Conservation (phyloP, 2,797 vertebrate genomes). For the Enteromius treurensis region DNA sequence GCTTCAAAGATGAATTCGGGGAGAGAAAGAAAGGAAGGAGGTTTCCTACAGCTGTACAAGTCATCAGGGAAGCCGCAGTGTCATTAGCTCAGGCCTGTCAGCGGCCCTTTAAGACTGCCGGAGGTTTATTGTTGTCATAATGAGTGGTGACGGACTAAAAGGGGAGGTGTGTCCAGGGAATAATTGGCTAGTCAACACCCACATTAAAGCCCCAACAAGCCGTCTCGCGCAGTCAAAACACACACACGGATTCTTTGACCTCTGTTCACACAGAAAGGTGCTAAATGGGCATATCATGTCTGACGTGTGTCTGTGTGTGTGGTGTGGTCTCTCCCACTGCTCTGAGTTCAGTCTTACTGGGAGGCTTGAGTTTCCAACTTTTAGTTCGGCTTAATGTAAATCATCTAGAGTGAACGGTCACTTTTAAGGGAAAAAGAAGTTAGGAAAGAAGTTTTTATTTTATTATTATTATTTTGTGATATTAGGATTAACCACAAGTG, state of each 20-base stretch:
- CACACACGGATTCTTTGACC: slow-evolving; percentile 32
- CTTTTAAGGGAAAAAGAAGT: slow-evolving; percentile 5
- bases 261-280: slow-evolving; percentile 50
- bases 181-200: slow-evolving; percentile 80
- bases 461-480: not conserved
- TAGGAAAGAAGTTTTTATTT: not conserved
- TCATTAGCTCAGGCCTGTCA: slow-evolving; percentile 42
- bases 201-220: slow-evolving; percentile 80
- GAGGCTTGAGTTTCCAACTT: slow-evolving; percentile 21
- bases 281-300: slow-evolving; percentile 57
- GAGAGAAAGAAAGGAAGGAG: slow-evolving; percentile 33
- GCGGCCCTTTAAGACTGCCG: slow-evolving; percentile 44
- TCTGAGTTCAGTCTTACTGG: not conserved
- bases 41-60: slow-evolving; percentile 49
- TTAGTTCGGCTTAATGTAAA: slow-evolving; percentile 18
- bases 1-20: slow-evolving; percentile 16
- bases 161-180: slow-evolving; percentile 70
- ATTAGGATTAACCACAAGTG: not conserved
- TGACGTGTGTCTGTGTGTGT: slow-evolving; percentile 46
- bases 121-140: slow-evolving; percentile 61
- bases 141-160: slow-evolving; percentile 76
- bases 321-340: slow-evolving; percentile 33
- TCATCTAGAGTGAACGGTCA: slow-evolving; percentile 10
- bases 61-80: slow-evolving; percentile 43
- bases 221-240: slow-evolving; percentile 69